phyloP scores from a whole-genome alignment of 1,140 invertebrate species.

The Drosophila tropicalis region DNA sequence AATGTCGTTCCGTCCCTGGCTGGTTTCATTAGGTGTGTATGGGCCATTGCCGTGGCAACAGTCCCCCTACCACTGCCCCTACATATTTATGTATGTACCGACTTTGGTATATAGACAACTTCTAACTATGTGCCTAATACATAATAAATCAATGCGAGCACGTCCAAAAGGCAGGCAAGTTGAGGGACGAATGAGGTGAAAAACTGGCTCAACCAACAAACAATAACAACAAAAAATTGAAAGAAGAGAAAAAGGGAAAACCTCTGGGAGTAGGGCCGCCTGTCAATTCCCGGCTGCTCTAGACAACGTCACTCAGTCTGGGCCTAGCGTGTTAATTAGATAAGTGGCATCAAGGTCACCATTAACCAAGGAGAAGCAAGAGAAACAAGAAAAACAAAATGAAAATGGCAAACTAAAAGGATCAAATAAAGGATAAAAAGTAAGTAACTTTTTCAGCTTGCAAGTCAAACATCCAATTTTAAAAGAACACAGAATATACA shows the following conservation, averaged over 20 bases:
- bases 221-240: neutral
- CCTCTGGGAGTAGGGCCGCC: constrained; percentile 1
- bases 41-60: constrained; percentile 78
- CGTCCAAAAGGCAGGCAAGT: neutral
- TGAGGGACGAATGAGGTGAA: neutral
- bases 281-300: constrained; percentile 35
- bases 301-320: constrained; percentile 60
- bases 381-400: constrained; percentile 45
- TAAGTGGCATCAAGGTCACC: constrained; percentile 77
- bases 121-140: constrained; percentile 56
- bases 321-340: constrained; percentile 68
- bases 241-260: constrained; percentile 17
- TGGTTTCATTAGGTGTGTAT: constrained; percentile 50
- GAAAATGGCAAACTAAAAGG: constrained; percentile 37
- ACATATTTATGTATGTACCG: constrained; percentile 49
- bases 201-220: neutral
- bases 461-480: constrained; percentile 79
- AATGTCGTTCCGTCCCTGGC: constrained; percentile 50
- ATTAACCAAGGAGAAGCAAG: constrained; percentile 61
- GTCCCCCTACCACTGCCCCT: constrained; percentile 24
- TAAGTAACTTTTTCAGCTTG: constrained; percentile 63
- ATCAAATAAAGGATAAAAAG: constrained; percentile 32
- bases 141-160: constrained; percentile 72
- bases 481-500: constrained; percentile 72
- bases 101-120: constrained; percentile 23